Evolutionary conservation across 2,888 invertebrate species (phyloP).

Genomic region (Sinotaia quadrata): DNA sequence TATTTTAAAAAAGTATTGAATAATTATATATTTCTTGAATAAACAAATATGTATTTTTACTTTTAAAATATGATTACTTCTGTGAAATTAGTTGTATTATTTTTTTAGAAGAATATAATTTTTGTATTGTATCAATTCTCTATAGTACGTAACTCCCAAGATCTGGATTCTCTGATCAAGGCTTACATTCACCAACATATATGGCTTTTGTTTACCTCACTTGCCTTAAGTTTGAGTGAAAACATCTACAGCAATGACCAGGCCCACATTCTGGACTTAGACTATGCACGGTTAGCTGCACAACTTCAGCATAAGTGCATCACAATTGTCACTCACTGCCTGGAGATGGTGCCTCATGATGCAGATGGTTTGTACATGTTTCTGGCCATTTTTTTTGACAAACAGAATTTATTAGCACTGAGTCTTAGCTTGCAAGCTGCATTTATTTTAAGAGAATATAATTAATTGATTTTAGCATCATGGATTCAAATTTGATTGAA

Average conservation of each 20-base stretch:
- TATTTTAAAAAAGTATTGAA: too few species aligned
- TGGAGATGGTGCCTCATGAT: constrained; percentile 60
- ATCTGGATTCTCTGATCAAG: constrained; percentile 63
- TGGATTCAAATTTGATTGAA: too few species aligned
- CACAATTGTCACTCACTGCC: constrained; percentile 57
- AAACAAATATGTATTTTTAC: too few species aligned
- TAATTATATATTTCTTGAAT: too few species aligned
- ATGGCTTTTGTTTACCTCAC: constrained; percentile 67
- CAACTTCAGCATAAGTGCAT: constrained; percentile 65
- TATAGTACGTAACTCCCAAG: constrained; percentile 42
- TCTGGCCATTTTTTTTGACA: too few species aligned
- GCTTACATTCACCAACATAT: constrained; percentile 71
- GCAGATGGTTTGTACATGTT: constrained; percentile 53
- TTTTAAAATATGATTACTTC: too few species aligned
- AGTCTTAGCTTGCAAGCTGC: too few species aligned
- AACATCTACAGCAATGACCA: constrained; percentile 58
- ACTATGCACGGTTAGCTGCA: constrained; percentile 62
- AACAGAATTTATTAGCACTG: too few species aligned
- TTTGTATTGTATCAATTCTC: neutral
- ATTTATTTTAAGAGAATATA: too few species aligned
- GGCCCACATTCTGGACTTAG: constrained; percentile 47
- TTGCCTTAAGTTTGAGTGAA: constrained; percentile 65
- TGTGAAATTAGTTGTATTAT: too few species aligned
- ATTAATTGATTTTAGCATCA: too few species aligned
- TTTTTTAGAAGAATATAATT: too few species aligned